Evolutionary conservation across 2,113 vertebrate species (phyloP).

Genomic region (Vidua chalybeata): DNA sequence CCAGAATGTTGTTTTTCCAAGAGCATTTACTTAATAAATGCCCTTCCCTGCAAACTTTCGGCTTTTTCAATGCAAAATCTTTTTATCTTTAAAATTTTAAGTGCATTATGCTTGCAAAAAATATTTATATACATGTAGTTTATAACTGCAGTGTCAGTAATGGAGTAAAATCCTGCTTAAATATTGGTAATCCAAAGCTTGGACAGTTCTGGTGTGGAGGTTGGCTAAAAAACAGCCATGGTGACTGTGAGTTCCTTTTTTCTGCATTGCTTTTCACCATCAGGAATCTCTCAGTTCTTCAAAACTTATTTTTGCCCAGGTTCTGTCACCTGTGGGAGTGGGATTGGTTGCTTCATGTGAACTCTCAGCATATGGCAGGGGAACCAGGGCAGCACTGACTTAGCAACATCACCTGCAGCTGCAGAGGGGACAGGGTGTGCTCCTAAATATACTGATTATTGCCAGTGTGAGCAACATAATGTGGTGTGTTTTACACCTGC

Average conservation of each 20-base stretch:
- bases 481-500: not conserved
- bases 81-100: not conserved
- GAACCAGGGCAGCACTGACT: not conserved
- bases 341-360: not conserved
- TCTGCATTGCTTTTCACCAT: not conserved
- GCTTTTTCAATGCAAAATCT: not conserved
- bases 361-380: too few species aligned
- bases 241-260: not conserved
- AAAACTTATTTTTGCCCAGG: not conserved
- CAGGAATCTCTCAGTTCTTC: not conserved
- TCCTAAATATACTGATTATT: not conserved
- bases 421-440: not conserved
- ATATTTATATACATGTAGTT: not conserved
- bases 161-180: not conserved
- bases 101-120: not conserved
- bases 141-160: not conserved
- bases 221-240: not conserved
- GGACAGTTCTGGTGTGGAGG: not conserved
- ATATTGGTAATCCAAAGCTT: not conserved
- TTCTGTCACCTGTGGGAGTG: not conserved
- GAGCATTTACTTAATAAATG: not conserved
- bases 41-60: not conserved
- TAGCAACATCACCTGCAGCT: not conserved
- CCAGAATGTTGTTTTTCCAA: constrained; percentile 59
- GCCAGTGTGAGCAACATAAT: not conserved